Percentiles rank a stretch among this genome's conserved stretches.
These are phyloP conservation scores for Xenopus tropicalis DNA, from an alignment of 2,113 vertebrate genomes.

Conservation along the genomic window DNA sequence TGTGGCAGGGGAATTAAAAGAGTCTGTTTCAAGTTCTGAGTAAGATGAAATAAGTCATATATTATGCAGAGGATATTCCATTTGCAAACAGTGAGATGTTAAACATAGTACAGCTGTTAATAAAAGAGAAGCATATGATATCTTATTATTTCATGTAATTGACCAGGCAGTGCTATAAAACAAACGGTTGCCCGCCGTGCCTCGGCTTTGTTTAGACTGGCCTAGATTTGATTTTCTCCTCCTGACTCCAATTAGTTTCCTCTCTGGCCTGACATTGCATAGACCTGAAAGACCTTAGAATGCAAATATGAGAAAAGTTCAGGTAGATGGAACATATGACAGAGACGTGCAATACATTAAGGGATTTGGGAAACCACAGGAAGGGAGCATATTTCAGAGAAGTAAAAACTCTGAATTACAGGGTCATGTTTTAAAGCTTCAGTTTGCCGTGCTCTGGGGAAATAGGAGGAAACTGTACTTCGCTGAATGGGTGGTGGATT, in stretches of 20 bases:
- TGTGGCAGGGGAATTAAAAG: no score
- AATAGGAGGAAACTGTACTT: neutral
- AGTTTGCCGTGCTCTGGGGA: neutral
- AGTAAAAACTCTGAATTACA: neutral
- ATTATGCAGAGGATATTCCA: no score
- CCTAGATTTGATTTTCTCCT: conserved; percentile 15
- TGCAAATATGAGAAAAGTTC: conserved; percentile 7
- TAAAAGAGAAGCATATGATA: no score
- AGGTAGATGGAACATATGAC: conserved; percentile 21
- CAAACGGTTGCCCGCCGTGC: no score
- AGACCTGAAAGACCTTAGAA: conserved; percentile 3
- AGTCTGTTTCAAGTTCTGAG: no score
- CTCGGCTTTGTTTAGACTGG: neutral
- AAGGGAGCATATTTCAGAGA: conserved; percentile 1
- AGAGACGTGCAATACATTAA: conserved; percentile 30
- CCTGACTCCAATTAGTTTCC: conserved; percentile 13
- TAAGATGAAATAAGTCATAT: no score
- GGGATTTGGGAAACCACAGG: conserved; percentile 29
- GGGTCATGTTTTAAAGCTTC: conserved; percentile 18
- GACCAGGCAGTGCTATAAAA: no score
- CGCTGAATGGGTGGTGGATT: neutral
- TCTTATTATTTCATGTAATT: no score
- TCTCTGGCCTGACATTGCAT: conserved; percentile 19
- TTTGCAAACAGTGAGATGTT: no score
- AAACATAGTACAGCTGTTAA: no score